phyloP scores from a whole-genome alignment of 2,888 invertebrate genomes.

The Furcula furcula region DNA sequence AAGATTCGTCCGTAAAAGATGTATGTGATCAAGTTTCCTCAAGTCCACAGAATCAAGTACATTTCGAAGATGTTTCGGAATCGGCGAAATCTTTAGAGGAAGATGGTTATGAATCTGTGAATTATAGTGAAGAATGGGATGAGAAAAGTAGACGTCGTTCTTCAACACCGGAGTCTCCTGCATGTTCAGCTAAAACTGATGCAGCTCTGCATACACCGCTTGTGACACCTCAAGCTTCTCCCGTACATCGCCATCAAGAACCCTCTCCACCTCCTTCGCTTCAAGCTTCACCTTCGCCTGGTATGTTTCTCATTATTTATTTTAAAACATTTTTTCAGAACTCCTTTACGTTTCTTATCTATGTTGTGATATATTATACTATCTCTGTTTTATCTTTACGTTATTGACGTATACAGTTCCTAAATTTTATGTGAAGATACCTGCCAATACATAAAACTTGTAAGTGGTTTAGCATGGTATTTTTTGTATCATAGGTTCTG shows the following conservation, averaged over 20 bases:
- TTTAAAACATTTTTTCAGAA: slow-evolving; percentile 12
- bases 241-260: slow-evolving; percentile 53
- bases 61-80: slow-evolving; percentile 45
- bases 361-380: slow-evolving; percentile 39
- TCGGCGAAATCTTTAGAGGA: slow-evolving; percentile 49
- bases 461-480: no score
- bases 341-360: slow-evolving; percentile 39
- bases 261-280: slow-evolving; percentile 51
- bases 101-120: slow-evolving; percentile 58
- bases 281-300: slow-evolving; percentile 59
- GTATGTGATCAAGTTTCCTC: slow-evolving; percentile 35
- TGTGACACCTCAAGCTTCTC: slow-evolving; percentile 62
- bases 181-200: slow-evolving; percentile 44
- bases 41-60: slow-evolving; percentile 41
- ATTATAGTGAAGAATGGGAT: slow-evolving; percentile 61
- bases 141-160: slow-evolving; percentile 64
- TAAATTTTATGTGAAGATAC: not conserved
- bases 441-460: no score
- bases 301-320: slow-evolving; percentile 52
- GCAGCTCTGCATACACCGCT: slow-evolving; percentile 55
- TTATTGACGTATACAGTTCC: slow-evolving; percentile 33
- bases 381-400: slow-evolving; percentile 45
- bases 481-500: no score
- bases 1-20: slow-evolving; percentile 38
- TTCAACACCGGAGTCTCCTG: slow-evolving; percentile 65